Conservation (phyloP, 2,113 vertebrate species). For the Dicaeum eximium region DNA sequence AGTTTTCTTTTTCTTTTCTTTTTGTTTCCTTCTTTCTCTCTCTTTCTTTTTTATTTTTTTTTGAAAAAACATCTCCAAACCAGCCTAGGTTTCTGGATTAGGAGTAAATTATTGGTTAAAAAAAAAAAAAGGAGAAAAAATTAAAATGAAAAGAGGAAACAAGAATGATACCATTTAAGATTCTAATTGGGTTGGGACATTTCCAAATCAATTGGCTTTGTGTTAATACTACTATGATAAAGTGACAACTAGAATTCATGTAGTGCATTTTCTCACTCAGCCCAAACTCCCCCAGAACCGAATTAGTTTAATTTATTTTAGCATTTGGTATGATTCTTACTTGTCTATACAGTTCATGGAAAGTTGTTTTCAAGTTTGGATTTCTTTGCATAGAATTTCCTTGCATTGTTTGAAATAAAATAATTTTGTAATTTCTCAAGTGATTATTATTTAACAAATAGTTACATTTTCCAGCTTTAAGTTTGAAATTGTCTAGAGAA, state of each 20-base stretch:
- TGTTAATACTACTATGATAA: neutral
- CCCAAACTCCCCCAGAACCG: neutral
- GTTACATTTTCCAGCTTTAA: neutral
- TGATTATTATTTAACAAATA: slow-evolving; percentile 8
- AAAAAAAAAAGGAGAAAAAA: neutral
- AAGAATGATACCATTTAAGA: neutral
- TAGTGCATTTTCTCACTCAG: neutral
- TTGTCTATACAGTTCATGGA: neutral
- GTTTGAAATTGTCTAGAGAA: slow-evolving; percentile 19
- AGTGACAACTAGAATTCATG: slow-evolving; percentile 3
- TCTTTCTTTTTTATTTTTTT: neutral
- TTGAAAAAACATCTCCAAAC: neutral
- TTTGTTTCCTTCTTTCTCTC: neutral
- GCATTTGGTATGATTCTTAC: neutral
- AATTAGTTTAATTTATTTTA: slow-evolving; percentile 4
- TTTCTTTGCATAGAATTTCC: slow-evolving; percentile 26
- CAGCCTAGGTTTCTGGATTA: neutral
- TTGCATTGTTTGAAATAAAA: slow-evolving; percentile 12
- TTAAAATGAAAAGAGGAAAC: neutral
- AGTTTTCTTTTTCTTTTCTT: neutral
- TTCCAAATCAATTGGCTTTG: slow-evolving; percentile 17
- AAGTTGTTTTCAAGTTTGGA: slow-evolving; percentile 15
- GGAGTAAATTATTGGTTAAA: neutral
- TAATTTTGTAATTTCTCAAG: neutral
- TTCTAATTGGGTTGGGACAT: neutral